These are phyloP conservation scores for Agapornis canus DNA, from an alignment of 2,797 vertebrate genomes.

Conservation along the genomic window DNA sequence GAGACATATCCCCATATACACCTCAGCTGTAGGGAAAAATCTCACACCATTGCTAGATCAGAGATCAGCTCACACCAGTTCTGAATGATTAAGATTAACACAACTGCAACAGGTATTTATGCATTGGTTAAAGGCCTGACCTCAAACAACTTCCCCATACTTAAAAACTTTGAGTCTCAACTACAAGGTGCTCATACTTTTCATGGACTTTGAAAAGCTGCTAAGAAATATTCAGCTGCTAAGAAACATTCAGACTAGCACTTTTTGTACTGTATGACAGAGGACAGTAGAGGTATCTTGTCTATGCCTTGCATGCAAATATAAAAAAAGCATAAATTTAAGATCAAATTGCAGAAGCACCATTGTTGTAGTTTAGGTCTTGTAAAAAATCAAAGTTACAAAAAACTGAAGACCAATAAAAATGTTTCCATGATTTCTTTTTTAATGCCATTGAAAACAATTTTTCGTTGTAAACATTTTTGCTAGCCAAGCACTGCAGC, in stretches of 20 bases:
- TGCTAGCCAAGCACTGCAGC: slow-evolving; percentile 67
- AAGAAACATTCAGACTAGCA: background rate
- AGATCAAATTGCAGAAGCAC: slow-evolving; percentile 25
- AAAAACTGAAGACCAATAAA: slow-evolving; percentile 58
- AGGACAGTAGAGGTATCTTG: background rate
- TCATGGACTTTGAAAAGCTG: background rate
- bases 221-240: background rate
- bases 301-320: background rate
- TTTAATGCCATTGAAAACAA: slow-evolving; percentile 69
- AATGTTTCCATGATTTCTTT: slow-evolving; percentile 58
- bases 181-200: background rate
- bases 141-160: background rate
- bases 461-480: slow-evolving; percentile 68
- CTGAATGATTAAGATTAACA: background rate
- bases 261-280: background rate
- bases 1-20: background rate
- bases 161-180: background rate
- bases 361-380: background rate
- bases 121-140: background rate
- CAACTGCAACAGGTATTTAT: slow-evolving; percentile 9
- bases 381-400: slow-evolving; percentile 23
- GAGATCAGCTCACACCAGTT: background rate
- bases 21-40: background rate
- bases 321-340: background rate
- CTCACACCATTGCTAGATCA: background rate